A percentile compares a stretch with the other conserved stretches of the same genome.
These are phyloP conservation scores for Phasianus colchicus DNA, from an alignment of 2,113 vertebrate genomes.

Conservation along the genomic window DNA sequence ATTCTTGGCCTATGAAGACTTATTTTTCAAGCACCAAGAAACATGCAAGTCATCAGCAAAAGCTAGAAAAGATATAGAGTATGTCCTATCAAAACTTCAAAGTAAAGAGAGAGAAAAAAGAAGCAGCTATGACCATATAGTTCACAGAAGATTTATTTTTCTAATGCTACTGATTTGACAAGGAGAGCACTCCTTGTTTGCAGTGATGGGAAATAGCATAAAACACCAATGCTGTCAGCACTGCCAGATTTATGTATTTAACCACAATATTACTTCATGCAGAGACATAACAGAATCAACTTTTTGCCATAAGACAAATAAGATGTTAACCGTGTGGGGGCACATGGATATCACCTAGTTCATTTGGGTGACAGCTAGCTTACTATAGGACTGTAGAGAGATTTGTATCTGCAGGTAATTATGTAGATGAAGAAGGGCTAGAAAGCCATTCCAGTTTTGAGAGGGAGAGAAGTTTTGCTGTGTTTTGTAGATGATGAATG, in stretches of 20 bases:
- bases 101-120: neutral
- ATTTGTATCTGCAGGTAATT: neutral
- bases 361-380: neutral
- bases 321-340: neutral
- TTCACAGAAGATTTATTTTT: slow-evolving; percentile 28
- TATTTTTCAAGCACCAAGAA: slow-evolving; percentile 14
- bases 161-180: neutral
- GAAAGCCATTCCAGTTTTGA: neutral
- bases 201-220: neutral
- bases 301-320: neutral
- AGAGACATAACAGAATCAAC: neutral
- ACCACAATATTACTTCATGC: neutral
- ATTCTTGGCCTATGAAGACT: neutral
- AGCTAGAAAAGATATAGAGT: neutral
- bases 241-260: neutral
- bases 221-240: neutral
- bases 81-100: slow-evolving; percentile 31
- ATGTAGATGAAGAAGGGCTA: neutral
- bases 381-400: neutral
- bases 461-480: neutral
- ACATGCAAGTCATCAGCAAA: neutral
- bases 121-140: neutral
- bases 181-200: neutral
- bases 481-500: neutral
- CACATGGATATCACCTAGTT: neutral